phyloP scores from a whole-genome alignment of 2,113 vertebrate species.

The Ramphastos sulfuratus region DNA sequence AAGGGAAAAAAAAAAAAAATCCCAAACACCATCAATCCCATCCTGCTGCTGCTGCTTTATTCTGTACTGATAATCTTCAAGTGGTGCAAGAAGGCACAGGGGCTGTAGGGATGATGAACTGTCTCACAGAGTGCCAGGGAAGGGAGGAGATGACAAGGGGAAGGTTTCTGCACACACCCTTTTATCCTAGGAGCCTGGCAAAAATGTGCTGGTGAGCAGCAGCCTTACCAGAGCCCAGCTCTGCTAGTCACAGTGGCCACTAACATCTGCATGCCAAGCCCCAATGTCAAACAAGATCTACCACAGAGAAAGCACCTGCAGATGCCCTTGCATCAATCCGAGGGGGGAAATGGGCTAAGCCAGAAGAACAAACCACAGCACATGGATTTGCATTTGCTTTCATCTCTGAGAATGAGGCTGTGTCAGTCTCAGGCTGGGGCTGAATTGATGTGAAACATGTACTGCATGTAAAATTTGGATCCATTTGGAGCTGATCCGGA shows the following conservation, averaged over 20 bases:
- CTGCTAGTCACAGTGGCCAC: not conserved
- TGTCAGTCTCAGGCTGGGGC: not conserved
- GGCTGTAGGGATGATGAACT: not conserved
- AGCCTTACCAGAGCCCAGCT: not conserved
- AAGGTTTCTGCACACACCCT: not conserved
- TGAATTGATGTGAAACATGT: not conserved
- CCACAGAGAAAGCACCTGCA: constrained; percentile 8
- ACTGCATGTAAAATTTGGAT: not conserved
- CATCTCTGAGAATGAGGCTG: not conserved
- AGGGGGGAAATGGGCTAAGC: not conserved
- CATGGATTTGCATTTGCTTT: constrained; percentile 27
- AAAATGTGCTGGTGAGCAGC: not conserved
- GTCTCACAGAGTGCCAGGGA: not conserved
- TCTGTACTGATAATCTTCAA: not conserved
- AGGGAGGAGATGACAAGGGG: not conserved
- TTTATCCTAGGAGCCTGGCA: not conserved
- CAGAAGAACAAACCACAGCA: not conserved
- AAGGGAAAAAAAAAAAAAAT: not conserved
- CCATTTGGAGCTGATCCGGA: not conserved
- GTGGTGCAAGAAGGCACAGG: not conserved
- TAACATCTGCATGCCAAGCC: not conserved
- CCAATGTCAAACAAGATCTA: not conserved
- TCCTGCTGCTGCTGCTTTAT: not conserved
- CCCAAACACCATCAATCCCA: not conserved
- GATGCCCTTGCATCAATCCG: not conserved